Percentiles rank a stretch among this genome's conserved stretches.
Evolutionary conservation across 2,888 invertebrate species (phyloP).

Genomic region (Ectemnius lituratus): DNA sequence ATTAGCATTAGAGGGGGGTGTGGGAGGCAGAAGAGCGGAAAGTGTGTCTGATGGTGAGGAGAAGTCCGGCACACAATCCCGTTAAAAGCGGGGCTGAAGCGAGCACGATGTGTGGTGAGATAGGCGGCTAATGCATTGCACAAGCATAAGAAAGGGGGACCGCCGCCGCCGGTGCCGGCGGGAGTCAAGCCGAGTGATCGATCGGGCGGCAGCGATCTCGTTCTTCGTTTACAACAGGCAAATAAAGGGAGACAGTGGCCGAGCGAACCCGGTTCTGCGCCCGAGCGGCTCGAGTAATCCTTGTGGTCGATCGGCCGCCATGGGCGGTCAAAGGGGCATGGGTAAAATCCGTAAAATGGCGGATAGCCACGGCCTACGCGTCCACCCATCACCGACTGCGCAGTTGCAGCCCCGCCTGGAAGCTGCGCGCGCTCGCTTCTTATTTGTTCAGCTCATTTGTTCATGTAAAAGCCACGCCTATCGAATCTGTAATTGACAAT

Average conservation of each 20-base stretch:
- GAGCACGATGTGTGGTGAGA: constrained; percentile 1
- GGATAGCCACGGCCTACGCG: constrained; percentile 29
- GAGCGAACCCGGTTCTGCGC: constrained; percentile 47
- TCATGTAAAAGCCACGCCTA: constrained; percentile 6
- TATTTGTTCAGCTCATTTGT: background rate
- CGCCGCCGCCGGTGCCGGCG: background rate
- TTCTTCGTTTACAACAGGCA: no score
- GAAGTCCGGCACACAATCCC: constrained; percentile 9
- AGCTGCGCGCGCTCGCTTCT: constrained; percentile 48
- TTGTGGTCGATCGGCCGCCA: constrained; percentile 46
- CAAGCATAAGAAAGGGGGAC: constrained; percentile 2
- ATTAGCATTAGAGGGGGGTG: background rate
- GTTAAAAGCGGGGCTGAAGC: background rate
- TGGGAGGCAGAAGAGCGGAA: background rate
- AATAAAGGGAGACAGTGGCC: background rate
- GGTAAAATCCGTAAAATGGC: constrained; percentile 52
- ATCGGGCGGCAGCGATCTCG: constrained; percentile 34
- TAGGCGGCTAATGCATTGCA: background rate
- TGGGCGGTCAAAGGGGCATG: constrained; percentile 43
- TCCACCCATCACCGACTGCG: constrained; percentile 45
- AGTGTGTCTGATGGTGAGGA: constrained; percentile 8
- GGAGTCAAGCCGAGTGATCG: constrained; percentile 43
- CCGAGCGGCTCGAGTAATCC: constrained; percentile 37
- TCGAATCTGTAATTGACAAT: constrained; percentile 19
- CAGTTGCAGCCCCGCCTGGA: constrained; percentile 48